Percentiles rank a stretch among this genome's conserved stretches.
These are phyloP conservation scores for Ornithoptera alexandrae DNA, from an alignment of 2,888 invertebrate species.

Conservation along the genomic window DNA sequence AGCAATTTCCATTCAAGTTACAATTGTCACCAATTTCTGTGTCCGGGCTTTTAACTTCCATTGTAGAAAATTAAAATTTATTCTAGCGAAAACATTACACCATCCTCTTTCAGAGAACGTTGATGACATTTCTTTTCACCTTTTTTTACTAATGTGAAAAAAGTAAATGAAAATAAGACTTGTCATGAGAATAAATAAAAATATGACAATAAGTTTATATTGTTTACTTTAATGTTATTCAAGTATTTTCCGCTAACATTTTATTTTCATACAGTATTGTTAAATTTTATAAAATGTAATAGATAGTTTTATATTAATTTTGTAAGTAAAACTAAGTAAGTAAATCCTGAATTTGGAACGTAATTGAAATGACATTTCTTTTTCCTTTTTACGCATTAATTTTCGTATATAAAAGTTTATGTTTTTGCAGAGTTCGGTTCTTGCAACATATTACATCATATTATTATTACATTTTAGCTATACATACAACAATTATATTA, in stretches of 20 bases:
- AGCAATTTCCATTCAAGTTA: conserved; percentile 62
- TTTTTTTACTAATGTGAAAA: conserved; percentile 33
- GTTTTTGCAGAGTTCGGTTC: neutral
- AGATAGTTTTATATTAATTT: neutral
- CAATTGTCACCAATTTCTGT: conserved; percentile 55
- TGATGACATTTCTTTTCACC: conserved; percentile 49
- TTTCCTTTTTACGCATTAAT: no score
- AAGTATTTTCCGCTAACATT: neutral
- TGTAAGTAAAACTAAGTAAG: no score
- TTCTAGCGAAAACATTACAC: conserved; percentile 70
- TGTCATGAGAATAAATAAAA: conserved; percentile 36
- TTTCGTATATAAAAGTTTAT: no score
- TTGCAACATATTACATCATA: neutral
- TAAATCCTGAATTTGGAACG: no score
- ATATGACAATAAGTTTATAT: neutral
- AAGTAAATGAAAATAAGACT: conserved; percentile 3
- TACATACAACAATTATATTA: neutral
- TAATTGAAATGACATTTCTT: no score
- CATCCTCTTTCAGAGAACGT: conserved; percentile 50
- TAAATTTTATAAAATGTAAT: neutral
- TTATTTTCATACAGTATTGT: neutral
- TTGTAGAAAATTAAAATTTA: conserved; percentile 58
- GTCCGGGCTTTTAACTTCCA: conserved; percentile 65
- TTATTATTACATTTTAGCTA: neutral
- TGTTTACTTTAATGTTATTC: neutral